These are phyloP conservation scores for Hydrozoanthus tunicans DNA, from an alignment of 64 coral and sea anemone genomes.

Conservation along the genomic window DNA sequence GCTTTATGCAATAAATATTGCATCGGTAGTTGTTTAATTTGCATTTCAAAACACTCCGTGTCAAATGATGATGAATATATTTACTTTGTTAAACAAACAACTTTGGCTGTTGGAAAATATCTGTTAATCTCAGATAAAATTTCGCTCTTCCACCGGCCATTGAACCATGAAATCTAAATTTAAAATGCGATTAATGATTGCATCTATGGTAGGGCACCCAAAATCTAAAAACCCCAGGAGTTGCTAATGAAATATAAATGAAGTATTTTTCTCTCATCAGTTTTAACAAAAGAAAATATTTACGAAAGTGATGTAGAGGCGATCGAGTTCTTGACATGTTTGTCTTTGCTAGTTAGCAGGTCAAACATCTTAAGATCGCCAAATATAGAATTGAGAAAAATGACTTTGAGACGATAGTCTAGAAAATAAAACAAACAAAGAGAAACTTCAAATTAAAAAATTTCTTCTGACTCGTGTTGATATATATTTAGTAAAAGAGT, in stretches of 20 bases:
- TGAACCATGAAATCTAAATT: not conserved
- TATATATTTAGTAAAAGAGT: not conserved
- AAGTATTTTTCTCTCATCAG: slow-evolving; percentile 2
- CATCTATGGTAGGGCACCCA: not conserved
- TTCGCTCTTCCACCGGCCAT: not conserved
- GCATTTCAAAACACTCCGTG: slow-evolving; percentile 45
- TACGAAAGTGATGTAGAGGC: not conserved
- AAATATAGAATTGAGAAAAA: not conserved
- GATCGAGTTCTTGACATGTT: not conserved
- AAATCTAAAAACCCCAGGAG: slow-evolving; percentile 8
- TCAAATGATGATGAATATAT: not conserved
- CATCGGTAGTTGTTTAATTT: slow-evolving; percentile 22
- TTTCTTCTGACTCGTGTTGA: not conserved
- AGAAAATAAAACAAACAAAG: too few species aligned
- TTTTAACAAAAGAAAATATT: slow-evolving; percentile 34
- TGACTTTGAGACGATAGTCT: too few species aligned
- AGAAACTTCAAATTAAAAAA: not conserved
- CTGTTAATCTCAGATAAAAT: not conserved
- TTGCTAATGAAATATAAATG: not conserved
- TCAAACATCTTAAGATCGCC: not conserved
- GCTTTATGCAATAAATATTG: slow-evolving; percentile 48
- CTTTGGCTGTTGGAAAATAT: not conserved
- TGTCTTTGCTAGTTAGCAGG: not conserved
- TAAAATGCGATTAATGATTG: not conserved
- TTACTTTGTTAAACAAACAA: not conserved